A percentile compares a stretch with the other conserved stretches of the same genome.
phyloP scores from a whole-genome alignment of 1,140 invertebrate species.

The Leptinotarsa defecta region DNA sequence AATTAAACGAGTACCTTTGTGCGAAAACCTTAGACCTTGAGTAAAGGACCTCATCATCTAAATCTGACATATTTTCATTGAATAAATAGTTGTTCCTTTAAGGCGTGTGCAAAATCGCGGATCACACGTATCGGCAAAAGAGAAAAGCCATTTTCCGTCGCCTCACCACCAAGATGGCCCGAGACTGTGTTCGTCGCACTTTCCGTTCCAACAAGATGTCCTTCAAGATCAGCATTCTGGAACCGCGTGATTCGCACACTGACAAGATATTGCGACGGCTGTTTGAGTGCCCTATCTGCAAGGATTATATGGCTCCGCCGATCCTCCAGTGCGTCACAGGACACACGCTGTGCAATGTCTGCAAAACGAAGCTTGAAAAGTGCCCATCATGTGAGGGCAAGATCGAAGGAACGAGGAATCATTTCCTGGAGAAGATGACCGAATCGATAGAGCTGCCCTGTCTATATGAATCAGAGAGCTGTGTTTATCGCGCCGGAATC shows the following conservation, averaged over 20 bases:
- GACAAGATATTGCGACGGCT: slow-evolving; percentile 19
- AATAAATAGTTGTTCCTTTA: slow-evolving; percentile 9
- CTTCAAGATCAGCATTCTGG: slow-evolving; percentile 15
- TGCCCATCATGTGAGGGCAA: slow-evolving; percentile 23
- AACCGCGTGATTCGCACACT: neutral
- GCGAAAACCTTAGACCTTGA: too few species aligned
- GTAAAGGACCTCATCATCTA: too few species aligned
- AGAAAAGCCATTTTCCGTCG: slow-evolving; percentile 8
- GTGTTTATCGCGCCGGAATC: slow-evolving; percentile 7
- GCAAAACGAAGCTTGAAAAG: slow-evolving; percentile 22
- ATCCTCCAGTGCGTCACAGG: slow-evolving; percentile 24
- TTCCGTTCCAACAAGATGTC: neutral
- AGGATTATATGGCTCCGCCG: slow-evolving; percentile 24
- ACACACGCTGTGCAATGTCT: slow-evolving; percentile 17
- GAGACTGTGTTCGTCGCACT: slow-evolving; percentile 1
- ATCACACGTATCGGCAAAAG: slow-evolving; percentile 14
- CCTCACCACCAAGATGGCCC: slow-evolving; percentile 13
- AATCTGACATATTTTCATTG: neutral
- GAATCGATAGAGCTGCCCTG: slow-evolving; percentile 16
- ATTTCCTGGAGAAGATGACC: slow-evolving; percentile 14
- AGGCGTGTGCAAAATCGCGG: slow-evolving; percentile 14
- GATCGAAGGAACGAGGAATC: slow-evolving; percentile 12
- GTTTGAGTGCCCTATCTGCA: slow-evolving; percentile 26
- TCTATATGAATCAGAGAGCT: slow-evolving; percentile 9
- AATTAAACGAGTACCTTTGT: too few species aligned